phyloP scores from a whole-genome alignment of 2,113 vertebrate species.

The Motacilla alba region DNA sequence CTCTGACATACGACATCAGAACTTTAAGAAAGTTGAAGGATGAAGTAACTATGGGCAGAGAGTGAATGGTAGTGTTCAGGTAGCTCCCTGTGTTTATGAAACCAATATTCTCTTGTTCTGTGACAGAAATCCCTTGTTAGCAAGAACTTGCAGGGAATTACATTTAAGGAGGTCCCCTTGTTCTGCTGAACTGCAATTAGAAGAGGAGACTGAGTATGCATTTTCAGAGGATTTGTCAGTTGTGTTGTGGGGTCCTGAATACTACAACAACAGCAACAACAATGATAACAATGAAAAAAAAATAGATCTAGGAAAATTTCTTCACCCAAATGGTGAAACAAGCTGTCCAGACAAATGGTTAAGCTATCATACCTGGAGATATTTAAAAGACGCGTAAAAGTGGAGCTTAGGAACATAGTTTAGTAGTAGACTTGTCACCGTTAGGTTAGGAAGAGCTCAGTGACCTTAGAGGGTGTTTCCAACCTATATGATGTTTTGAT shows the following conservation, averaged over 20 bases:
- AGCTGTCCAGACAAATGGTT: not conserved
- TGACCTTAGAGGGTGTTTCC: not conserved
- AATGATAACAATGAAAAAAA: not conserved
- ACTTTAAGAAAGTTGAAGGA: not conserved
- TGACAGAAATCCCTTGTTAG: not conserved
- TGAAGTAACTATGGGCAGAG: not conserved
- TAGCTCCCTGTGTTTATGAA: not conserved
- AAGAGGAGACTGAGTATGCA: not conserved
- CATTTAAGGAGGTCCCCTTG: not conserved
- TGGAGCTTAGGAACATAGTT: not conserved
- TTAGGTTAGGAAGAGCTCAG: not conserved
- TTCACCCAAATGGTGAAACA: fast-evolving
- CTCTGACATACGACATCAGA: not conserved
- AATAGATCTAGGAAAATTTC: not conserved
- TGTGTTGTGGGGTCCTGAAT: not conserved
- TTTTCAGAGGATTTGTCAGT: not conserved
- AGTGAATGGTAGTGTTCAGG: not conserved
- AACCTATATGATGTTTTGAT: not conserved
- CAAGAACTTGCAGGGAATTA: not conserved
- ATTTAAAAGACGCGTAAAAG: not conserved
- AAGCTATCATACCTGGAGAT: not conserved
- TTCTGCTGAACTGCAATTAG: not conserved
- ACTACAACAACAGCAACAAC: not conserved
- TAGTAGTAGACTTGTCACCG: not conserved
- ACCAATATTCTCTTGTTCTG: not conserved